Evolutionary conservation across 2,113 vertebrate genomes (phyloP), one percentile per base, ranked within the genome.

Genomic region (Atherinomorus stipes): DNA sequence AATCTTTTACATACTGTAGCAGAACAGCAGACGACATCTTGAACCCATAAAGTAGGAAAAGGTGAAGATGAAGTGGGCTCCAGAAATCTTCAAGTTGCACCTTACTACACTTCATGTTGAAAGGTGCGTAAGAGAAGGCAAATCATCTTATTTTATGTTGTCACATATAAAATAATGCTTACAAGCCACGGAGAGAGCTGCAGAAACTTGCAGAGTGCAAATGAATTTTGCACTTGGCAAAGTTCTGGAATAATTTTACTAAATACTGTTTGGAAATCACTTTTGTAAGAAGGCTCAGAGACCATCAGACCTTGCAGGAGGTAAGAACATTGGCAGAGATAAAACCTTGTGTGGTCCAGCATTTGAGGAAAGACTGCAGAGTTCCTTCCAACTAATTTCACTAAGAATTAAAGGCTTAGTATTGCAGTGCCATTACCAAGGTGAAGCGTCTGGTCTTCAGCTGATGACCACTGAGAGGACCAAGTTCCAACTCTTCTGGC

Each of bases 391-490:
- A 52, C 25, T 76, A 44, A 47, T 59, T 58, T 60, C 19, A 28
- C 10, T 13, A 47, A 37, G 42, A 75, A 47, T 65, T 65, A 64
- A 52, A 44, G 37, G 12, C 23, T 53, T 7, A 26, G 16, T 26
- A n/a, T 53, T 54, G 37, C 76, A 28, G 10, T 53, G 67, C 38
- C 58, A 71, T 11, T 50, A 64, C 40, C 21, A 49, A n/a, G 61
- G 57, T 68, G 57, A 69, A 59, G 64, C 38, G 25, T 50, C 50
- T 47, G 25, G 45, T 66, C n/a, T 19, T 26, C 7, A 44, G 54
- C 26, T 79, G 70, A 59, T 76, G 71, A 80, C 74, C 42, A 52
- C 28, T 69, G 25, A 56, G 28, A 73, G 25, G 70, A 45, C 58
- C 49, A 12, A 34, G 44, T 42, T 83, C 57, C 45, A 57, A 19